Base-by-base conservation (phyloP, 2,888 invertebrate species). In the Scaptomyza caliginosa region DNA sequence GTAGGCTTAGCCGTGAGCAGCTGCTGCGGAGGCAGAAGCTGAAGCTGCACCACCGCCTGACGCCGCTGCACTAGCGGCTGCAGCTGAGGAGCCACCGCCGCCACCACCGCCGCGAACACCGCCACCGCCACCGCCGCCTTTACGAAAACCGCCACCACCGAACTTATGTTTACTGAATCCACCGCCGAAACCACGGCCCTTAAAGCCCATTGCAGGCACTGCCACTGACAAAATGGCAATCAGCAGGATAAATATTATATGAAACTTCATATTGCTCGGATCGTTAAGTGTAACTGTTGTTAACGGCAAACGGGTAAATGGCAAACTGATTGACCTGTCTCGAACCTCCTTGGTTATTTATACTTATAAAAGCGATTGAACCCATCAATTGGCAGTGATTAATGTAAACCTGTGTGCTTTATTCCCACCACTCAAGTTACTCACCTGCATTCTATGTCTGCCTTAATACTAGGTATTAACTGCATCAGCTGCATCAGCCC, bases 221-320 rank as follows among this genome's bases (percentile, higher is more conserved):
- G 89, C 88, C n/a, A n/a, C n/a, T 28, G 77, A 57, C 24, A 55
- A 75, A 11, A 63, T 80, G 10, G 87, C 88, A 64, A 89, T 71
- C 69, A 87, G 19, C 52, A 90, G 56, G 11, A 83, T 74, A 13
- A 89, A 57, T 26, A 86, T 67, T 54, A 89, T 62, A n/a, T 88
- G 48, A 30, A 81, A 66, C 67, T 88, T 90, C 89, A 89, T 89
- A 2, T 67, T 69, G 34, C 7, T 43, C 6, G 26, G 16, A 40
- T 64, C 23, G 49, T 11, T 48, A 2, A 23, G 26, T 58, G 17
- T 6, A 59, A 51, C 21, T 55, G 50, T 39, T 77, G 64, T 65
- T 38, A 32, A 52, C 77, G 21, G 55, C 17, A 42, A 40, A 59
- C 54, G 49, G 77, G 17, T 58, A 49, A 17, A 28, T 51, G 39